A percentile compares a stretch with the other conserved stretches of the same genome.
Conservation (phyloP, 2,888 invertebrate species). For the Ceratothoa steindachneri region DNA sequence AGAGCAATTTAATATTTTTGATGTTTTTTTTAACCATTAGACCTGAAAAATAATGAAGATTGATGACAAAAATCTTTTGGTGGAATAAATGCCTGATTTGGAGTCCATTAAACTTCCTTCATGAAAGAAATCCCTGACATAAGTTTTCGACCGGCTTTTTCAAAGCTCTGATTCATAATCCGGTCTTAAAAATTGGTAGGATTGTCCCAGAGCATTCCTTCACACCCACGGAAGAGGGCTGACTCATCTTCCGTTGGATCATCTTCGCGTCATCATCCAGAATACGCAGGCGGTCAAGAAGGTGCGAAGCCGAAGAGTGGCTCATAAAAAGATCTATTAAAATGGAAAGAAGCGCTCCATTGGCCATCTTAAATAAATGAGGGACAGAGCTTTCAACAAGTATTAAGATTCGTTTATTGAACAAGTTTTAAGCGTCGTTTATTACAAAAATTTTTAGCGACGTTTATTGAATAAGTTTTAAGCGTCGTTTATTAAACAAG, state of each 20-base stretch:
- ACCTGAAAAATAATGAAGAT: background rate
- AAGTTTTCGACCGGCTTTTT: background rate
- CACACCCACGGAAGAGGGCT: background rate
- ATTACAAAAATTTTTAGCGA: no score
- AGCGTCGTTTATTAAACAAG: no score
- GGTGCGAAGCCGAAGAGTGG: no score
- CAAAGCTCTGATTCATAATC: background rate
- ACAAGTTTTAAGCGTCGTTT: no score
- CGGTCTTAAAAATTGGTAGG: background rate
- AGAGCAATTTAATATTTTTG: background rate
- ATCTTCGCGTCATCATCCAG: background rate
- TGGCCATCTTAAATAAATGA: no score
- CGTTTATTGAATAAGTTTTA: no score
- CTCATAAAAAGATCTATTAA: no score
- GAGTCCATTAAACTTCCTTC: background rate
- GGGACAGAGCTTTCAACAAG: no score
- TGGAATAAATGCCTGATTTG: background rate
- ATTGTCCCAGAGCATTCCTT: background rate
- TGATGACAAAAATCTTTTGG: background rate
- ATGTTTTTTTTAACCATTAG: background rate
- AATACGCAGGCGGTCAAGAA: no score
- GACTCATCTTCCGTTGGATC: background rate
- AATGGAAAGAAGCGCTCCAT: no score
- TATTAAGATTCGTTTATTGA: no score
- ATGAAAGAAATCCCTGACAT: background rate